These are phyloP conservation scores for Cyprinella venusta DNA, from an alignment of 2,797 vertebrate species.

Conservation along the genomic window DNA sequence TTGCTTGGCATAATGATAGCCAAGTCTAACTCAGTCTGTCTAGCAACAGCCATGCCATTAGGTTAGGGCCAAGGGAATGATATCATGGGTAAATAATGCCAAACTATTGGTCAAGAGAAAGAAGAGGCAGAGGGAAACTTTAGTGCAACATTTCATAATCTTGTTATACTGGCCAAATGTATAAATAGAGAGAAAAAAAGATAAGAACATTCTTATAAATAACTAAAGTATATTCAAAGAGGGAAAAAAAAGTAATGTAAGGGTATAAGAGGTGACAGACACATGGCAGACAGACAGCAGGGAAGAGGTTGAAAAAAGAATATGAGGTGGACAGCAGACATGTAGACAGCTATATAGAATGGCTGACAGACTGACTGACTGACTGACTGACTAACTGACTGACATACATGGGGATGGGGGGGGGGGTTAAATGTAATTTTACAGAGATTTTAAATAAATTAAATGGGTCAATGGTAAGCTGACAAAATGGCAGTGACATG, in stretches of 20 bases:
- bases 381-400: background rate
- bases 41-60: conserved; percentile 48
- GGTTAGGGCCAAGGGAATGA: conserved; percentile 24
- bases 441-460: background rate
- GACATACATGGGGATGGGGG: background rate
- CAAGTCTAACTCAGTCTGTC: conserved; percentile 40
- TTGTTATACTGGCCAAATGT: background rate
- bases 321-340: conserved; percentile 15
- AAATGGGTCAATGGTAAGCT: conserved; percentile 2
- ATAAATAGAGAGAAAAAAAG: conserved; percentile 5
- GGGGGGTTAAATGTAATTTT: background rate
- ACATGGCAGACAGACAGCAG: background rate
- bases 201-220: conserved; percentile 4
- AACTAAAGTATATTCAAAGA: background rate
- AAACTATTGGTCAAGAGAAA: conserved; percentile 20
- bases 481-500: conserved; percentile 17
- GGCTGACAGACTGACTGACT: background rate
- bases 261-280: conserved; percentile 5
- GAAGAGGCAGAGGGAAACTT: background rate
- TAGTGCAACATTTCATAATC: conserved; percentile 13
- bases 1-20: conserved; percentile 23
- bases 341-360: conserved; percentile 30
- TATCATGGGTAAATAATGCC: conserved; percentile 41
- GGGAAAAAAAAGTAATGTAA: background rate
- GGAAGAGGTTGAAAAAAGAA: conserved; percentile 34